These are phyloP conservation scores for Microctonus aethiopoides DNA, from an alignment of 2,888 invertebrate genomes.

Conservation along the genomic window DNA sequence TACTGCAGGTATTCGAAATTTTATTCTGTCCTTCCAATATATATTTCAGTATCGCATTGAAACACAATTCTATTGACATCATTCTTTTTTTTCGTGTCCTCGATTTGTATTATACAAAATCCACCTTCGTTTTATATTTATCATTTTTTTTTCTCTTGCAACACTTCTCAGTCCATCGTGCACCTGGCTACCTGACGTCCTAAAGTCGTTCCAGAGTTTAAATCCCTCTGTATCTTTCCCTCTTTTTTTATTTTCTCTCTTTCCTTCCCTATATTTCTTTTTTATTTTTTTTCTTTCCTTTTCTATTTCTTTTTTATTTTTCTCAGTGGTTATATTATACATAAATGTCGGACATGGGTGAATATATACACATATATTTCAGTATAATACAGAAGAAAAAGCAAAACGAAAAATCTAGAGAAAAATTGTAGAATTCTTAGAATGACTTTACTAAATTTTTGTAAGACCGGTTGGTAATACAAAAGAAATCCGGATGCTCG, in stretches of 20 bases:
- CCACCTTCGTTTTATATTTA: slow-evolving; percentile 10
- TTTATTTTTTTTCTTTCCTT: too few relatives aligned
- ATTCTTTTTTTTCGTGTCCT: slow-evolving; percentile 23
- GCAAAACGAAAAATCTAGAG: slow-evolving; percentile 4
- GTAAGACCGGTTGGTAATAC: background rate
- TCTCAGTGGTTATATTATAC: too few relatives aligned
- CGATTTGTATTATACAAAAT: background rate
- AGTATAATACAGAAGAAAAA: background rate
- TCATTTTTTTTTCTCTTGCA: slow-evolving; percentile 39
- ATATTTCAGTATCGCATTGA: background rate
- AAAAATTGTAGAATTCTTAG: slow-evolving; percentile 22
- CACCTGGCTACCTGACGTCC: slow-evolving; percentile 58
- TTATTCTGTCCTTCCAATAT: background rate
- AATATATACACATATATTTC: slow-evolving; percentile 18
- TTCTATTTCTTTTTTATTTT: too few relatives aligned
- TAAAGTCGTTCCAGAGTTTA: slow-evolving; percentile 12
- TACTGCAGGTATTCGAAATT: background rate
- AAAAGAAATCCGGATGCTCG: background rate
- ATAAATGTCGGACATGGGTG: too few relatives aligned
- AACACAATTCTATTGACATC: too few relatives aligned
- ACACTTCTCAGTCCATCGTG: slow-evolving; percentile 39
- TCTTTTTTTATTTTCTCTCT: too few relatives aligned
- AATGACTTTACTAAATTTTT: slow-evolving; percentile 3
- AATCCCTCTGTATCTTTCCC: background rate
- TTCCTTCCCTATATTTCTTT: too few relatives aligned